Base-by-base conservation (phyloP, 2,113 vertebrate species). In the Macheiramphus alcinus region DNA sequence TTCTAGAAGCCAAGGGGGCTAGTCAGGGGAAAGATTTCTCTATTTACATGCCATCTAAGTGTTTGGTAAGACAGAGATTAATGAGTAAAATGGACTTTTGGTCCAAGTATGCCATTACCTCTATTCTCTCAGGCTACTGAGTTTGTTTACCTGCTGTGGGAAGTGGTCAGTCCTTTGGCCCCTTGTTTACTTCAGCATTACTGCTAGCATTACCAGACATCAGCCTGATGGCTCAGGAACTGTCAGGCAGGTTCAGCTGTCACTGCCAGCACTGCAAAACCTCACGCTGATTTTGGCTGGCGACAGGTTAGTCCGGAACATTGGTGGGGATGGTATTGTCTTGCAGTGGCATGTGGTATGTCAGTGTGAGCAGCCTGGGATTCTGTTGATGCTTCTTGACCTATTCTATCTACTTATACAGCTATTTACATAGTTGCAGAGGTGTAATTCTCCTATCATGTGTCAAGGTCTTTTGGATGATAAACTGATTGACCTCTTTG, bases 371-470 rank as follows among this genome's bases (percentile, higher is more conserved):
- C 76, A 62, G 72, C 45, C 59, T 3, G 1, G 61, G 42, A 32
- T 66, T 43, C 56, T 63, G 38, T 45, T 42, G 26, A 23, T 70
- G 47, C 56, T 91, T 88, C 76, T 88, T 96, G 91, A 90, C 59
- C 88, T 78, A 6, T 32, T 70, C 26, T 20, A 4, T 70, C 63
- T 83, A 12, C 62, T 91, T 70, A 47, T 1, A 67, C 50, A 84
- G 61, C 68, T 96, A 14, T 93, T 95, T 91, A 92, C 76, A 55
- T 29, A 71, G 74, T 45, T 79, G 78, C 81, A 94, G 83, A 88
- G 68, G 61, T 79, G 73, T 88, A 81, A 84, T 87, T 91, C 91
- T 93, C 50, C 63, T 93, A 34, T 74, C 47, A 2, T 31, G 18
- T 0, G 15, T 80, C 86, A 95, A 96, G 86, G 63, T 86, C 86